Conservation (phyloP, 1,140 invertebrate genomes). For the Apis florea region DNA sequence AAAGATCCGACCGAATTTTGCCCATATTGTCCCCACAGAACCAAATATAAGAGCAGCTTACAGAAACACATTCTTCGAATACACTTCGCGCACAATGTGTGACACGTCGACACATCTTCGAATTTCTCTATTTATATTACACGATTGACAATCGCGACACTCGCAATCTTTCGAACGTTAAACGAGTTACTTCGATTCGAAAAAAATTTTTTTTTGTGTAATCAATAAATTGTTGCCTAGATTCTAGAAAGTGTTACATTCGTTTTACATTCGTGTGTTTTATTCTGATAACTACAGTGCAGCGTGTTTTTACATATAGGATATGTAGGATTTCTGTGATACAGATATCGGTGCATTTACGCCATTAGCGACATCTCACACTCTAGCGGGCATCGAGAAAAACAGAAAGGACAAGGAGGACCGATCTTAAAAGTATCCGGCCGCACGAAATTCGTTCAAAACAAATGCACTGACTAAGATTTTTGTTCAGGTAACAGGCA, state of each 20-base stretch:
- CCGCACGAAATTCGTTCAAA: too few species aligned
- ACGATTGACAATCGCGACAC: neutral
- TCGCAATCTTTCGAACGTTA: neutral
- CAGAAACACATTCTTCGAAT: constrained; percentile 75
- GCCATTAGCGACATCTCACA: too few species aligned
- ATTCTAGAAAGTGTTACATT: neutral
- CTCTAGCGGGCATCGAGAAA: neutral
- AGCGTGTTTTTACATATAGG: too few species aligned
- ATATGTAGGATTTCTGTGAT: too few species aligned
- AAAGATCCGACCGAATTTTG: constrained; percentile 79
- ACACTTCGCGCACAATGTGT: constrained; percentile 46
- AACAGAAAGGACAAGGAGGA: neutral
- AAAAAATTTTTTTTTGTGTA: neutral
- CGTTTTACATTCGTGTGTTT: neutral
- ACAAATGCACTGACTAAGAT: constrained; percentile 40
- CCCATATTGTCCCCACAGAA: constrained; percentile 77
- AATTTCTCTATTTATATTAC: neutral
- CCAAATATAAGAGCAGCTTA: constrained; percentile 75
- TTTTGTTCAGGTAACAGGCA: constrained; percentile 72
- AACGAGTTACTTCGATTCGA: neutral
- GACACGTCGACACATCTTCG: neutral
- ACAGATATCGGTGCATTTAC: too few species aligned
- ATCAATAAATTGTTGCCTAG: constrained; percentile 19
- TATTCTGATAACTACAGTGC: neutral
- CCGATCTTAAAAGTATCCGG: too few species aligned